These are phyloP conservation scores for Polydrusus cervinus DNA, from an alignment of 2,888 invertebrate species.

Conservation along the genomic window DNA sequence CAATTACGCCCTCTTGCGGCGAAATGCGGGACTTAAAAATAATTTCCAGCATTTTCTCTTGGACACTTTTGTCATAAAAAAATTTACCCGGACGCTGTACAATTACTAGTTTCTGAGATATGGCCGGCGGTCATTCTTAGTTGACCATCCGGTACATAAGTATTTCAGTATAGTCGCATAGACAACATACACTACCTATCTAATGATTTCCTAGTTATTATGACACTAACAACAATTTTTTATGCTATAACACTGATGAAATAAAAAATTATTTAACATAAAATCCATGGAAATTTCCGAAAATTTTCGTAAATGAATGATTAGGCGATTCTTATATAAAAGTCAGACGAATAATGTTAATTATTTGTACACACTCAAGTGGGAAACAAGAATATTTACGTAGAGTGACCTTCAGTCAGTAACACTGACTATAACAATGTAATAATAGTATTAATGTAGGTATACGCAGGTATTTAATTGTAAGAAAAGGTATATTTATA, in stretches of 20 bases:
- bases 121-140: no score
- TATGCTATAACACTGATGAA: not conserved
- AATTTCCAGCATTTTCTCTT: no score
- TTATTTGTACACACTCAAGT: slow-evolving; percentile 5
- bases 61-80: no score
- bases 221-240: no score
- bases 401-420: slow-evolving; percentile 1
- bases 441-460: not conserved
- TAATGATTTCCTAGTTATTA: no score
- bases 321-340: not conserved
- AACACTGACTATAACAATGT: not conserved
- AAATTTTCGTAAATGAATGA: slow-evolving; percentile 7
- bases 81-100: no score
- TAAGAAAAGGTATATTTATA: not conserved
- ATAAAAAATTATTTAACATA: not conserved
- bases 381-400: slow-evolving; percentile 12
- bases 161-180: no score
- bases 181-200: no score
- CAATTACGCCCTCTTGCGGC: no score
- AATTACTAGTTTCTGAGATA: no score
- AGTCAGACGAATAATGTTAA: slow-evolving; percentile 9
- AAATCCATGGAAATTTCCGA: not conserved
- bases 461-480: not conserved
- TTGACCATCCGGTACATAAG: no score
- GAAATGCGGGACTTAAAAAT: no score